Evolutionary conservation across 1,140 invertebrate species (phyloP), one percentile per base, ranked within the genome.

Genomic region (Cydia strobilella): DNA sequence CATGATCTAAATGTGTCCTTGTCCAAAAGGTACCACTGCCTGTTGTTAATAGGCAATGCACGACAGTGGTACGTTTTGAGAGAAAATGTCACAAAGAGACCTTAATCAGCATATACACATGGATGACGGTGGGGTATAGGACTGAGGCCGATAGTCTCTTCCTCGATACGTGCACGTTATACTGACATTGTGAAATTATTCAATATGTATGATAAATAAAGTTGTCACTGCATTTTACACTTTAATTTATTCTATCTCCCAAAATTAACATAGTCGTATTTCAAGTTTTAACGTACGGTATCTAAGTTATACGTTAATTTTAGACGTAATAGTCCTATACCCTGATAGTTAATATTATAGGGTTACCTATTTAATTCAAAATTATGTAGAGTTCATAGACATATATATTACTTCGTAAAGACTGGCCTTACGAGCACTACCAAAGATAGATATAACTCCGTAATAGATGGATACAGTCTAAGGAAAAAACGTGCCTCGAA

Each of bases 201-300:
- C 6, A 59, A 59, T 59, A 59, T 23, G 54, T 59, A 59, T 59
- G 54, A 59, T 59, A 59, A 59, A 59, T 59, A 59, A 59, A 59
- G 54, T 59, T 59, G 54, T 59, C 54, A 59, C 54, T 59, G 54
- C 18, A 59, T 59, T 59, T 59, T 23, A 59, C n/a, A 59, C n/a
- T 59, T 59, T 6, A 59, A 59, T 59, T 59, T 59, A 59, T 59
- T 23, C 7, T 59, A 10, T 23, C 6, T 18, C 54, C 48, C 15
- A 15, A 45, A 45, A 45, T 15, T 45, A 45, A 45, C 42, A 15
- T 31, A 31, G 27, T 27, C 27, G 27, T 27, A 27, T 27, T 27
- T 35, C 6, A 35, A 35, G 31, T 35, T 35, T 35, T 35, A 35
- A 35, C 31, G 31, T 35, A 0, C 31, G 39, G 3, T 10, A 42